Conservation (phyloP, 2,113 vertebrate genomes). For the Tupaia tana region DNA sequence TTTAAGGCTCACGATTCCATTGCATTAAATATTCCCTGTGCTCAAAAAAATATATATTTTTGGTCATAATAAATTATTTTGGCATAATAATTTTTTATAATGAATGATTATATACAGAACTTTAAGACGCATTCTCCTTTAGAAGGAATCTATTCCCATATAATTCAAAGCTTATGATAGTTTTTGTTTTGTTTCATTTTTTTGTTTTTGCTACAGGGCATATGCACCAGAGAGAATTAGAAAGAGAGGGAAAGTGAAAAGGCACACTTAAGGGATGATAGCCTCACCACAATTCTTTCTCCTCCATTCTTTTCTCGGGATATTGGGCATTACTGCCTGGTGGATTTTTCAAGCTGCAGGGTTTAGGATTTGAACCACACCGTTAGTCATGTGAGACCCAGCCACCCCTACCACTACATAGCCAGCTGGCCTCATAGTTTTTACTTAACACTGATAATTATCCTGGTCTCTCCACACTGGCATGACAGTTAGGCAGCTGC, state of each 20-base stretch:
- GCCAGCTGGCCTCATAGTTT: not conserved
- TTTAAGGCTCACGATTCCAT: not conserved
- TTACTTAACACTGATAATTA: conserved; percentile 36
- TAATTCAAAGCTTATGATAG: not conserved
- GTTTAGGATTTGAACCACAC: no score
- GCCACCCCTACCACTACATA: no score
- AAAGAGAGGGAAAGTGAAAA: no score
- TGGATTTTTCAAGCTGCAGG: no score
- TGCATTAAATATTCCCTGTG: not conserved
- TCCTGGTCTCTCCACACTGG: not conserved
- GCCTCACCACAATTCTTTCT: no score
- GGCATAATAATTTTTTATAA: conserved; percentile 21
- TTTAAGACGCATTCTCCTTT: conserved; percentile 31
- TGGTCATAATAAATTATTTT: not conserved
- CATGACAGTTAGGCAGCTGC: not conserved
- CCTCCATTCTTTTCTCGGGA: no score
- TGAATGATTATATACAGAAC: conserved; percentile 21
- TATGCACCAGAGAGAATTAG: no score
- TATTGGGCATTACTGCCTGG: no score
- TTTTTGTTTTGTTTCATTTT: no score
- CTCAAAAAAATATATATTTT: not conserved
- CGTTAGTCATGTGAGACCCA: no score
- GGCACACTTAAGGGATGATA: no score
- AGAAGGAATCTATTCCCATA: not conserved
- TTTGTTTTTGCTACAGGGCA: no score